Conservation (phyloP, 2,888 invertebrate species). For the Perdita meconis region DNA sequence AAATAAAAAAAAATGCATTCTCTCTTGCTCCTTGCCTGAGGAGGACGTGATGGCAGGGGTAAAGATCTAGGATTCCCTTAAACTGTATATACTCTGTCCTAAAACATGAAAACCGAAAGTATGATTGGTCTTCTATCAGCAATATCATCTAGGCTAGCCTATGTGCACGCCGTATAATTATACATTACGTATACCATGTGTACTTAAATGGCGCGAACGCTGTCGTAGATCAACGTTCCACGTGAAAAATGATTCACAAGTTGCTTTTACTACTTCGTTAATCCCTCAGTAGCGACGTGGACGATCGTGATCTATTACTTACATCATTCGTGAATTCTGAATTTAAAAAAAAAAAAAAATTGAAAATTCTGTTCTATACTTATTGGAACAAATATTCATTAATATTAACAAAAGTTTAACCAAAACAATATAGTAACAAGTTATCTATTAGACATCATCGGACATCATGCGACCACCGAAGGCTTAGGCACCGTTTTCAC, state of each 20-base stretch:
- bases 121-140: slow-evolving; percentile 52
- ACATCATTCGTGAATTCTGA: background rate
- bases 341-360: too few relatives aligned
- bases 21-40: slow-evolving; percentile 57
- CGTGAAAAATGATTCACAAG: slow-evolving; percentile 8
- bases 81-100: slow-evolving; percentile 38
- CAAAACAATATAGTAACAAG: background rate
- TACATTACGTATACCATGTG: slow-evolving; percentile 28
- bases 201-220: slow-evolving; percentile 30
- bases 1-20: slow-evolving; percentile 35
- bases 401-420: too few relatives aligned
- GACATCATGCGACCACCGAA: background rate
- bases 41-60: slow-evolving; percentile 49
- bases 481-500: background rate
- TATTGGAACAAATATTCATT: too few relatives aligned
- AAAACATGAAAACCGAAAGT: slow-evolving; percentile 48
- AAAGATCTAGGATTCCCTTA: slow-evolving; percentile 44
- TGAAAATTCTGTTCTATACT: too few relatives aligned
- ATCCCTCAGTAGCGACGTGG: background rate
- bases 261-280: background rate
- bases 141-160: slow-evolving; percentile 62
- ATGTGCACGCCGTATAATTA: slow-evolving; percentile 50
- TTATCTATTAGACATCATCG: background rate
- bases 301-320: background rate
- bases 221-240: background rate